These are phyloP conservation scores for Halesus radiatus DNA, from an alignment of 1,140 invertebrate species.

Conservation along the genomic window DNA sequence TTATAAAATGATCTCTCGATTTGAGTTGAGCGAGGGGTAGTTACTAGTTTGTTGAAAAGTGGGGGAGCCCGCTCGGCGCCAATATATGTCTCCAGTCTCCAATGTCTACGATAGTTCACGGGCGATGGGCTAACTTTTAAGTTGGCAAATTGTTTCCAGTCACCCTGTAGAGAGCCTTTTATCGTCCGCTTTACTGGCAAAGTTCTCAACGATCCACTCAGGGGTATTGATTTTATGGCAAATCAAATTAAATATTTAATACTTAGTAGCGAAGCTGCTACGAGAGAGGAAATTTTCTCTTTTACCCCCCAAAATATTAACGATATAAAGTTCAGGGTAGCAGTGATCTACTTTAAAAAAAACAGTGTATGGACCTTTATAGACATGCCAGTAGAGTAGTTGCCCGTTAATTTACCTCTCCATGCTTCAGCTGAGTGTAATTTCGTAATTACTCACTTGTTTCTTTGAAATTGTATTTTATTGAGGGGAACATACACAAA, in stretches of 20 bases:
- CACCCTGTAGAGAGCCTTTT: slow-evolving; percentile 33
- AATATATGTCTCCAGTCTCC: not conserved
- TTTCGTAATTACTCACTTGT: no score
- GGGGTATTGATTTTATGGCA: slow-evolving; percentile 33
- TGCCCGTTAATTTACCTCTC: no score
- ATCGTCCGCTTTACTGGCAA: slow-evolving; percentile 28
- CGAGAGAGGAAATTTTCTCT: not conserved
- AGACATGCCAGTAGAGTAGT: no score
- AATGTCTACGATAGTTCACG: not conserved
- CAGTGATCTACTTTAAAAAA: no score
- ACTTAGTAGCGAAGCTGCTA: not conserved
- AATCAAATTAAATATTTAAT: slow-evolving; percentile 40
- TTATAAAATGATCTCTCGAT: no score
- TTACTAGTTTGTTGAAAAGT: no score
- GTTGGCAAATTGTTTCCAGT: slow-evolving; percentile 34
- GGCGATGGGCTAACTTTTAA: slow-evolving; percentile 27
- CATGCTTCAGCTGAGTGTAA: no score
- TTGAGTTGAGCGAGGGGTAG: no score
- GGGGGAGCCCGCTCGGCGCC: not conserved
- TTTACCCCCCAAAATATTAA: not conserved
- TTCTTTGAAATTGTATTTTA: no score
- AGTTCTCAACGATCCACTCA: slow-evolving; percentile 32
- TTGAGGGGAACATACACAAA: no score
- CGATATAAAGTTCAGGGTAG: no score
- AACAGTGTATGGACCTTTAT: no score